Percentiles rank a stretch among this genome's conserved stretches.
Evolutionary conservation across 2,888 invertebrate genomes (phyloP).

Genomic region (Choreutis nemorana): DNA sequence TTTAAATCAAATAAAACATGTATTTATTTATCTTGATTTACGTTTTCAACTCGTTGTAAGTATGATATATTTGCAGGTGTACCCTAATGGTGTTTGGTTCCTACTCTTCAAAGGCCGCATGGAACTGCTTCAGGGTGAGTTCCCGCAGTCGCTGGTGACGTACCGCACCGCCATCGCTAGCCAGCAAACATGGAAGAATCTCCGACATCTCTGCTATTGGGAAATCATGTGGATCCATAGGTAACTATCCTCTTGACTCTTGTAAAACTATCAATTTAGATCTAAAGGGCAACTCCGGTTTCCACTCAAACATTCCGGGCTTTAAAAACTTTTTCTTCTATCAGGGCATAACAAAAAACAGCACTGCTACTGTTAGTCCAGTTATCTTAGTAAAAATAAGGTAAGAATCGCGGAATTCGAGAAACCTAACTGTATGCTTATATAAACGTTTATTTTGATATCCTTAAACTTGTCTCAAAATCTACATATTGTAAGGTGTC

Average conservation of each 20-base stretch:
- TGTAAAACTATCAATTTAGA: neutral
- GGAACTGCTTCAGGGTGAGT: conserved; percentile 81
- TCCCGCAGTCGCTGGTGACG: conserved; percentile 74
- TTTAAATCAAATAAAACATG: neutral
- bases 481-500: too few relatives aligned
- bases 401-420: too few relatives aligned
- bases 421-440: too few relatives aligned
- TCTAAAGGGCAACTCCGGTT: too few relatives aligned
- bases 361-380: too few relatives aligned
- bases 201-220: conserved; percentile 94
- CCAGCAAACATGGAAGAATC: conserved; percentile 87
- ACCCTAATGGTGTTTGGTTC: conserved; percentile 89
- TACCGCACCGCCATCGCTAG: conserved; percentile 84
- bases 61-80: conserved; percentile 69
- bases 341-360: too few relatives aligned
- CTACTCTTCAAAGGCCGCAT: conserved; percentile 89
- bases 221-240: conserved; percentile 91
- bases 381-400: too few relatives aligned
- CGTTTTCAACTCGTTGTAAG: too few relatives aligned
- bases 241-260: conserved; percentile 48
- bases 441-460: too few relatives aligned
- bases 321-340: too few relatives aligned
- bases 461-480: too few relatives aligned
- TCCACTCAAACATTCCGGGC: too few relatives aligned
- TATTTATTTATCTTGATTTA: neutral